Base-by-base conservation (phyloP, 2,888 invertebrate genomes). In the Seira ritae region DNA sequence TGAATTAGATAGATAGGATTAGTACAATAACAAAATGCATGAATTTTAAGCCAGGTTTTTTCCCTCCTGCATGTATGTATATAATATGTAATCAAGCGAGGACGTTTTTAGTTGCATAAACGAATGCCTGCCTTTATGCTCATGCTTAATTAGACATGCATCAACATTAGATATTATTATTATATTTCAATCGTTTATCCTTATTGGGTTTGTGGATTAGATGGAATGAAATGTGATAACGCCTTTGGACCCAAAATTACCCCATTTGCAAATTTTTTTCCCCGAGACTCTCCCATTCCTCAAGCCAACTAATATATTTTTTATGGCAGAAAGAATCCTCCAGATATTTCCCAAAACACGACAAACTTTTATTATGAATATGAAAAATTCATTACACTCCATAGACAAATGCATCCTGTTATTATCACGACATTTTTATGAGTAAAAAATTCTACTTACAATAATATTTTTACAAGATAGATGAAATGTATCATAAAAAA, bases 401-500 rank as follows among this genome's bases (percentile, higher is more conserved):
- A 20, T 62, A n/a, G 22, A 19, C 62, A 62, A 62, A 20, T 62
- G 50, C 50, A 50, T 50, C 50, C 50, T 50, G 50, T 62, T 22
- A 62, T 20, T 62, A 62, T 62, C 62, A 62, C 62, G 22, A 62
- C 62, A 62, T 62, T 3, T 62, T 62, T 62, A 62, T 20, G 8
- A 10, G 15, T n/a, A 62, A 62, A 22, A 20, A 62, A 19, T 60
- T n/a, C 4, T 42, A 12, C 17, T 12, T 10, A n/a, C 19, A 62
- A 20, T 8, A 4, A 55, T 55, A 8, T n/a, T 55, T 55, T 31
- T 8, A 31, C 31, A 31, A 4, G 31, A 31, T 31, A 31, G 12
- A 50, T 12, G 50, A 31, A 50, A 50, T 12, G 50, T n/a, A 50
- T 50, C 50, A 15, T 50, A 50, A 50, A 50, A n/a, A 50, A n/a